Percentiles rank a stretch among this genome's conserved stretches.
Evolutionary conservation across 2,888 invertebrate genomes (phyloP).

Genomic region (Tyria jacobaeae): DNA sequence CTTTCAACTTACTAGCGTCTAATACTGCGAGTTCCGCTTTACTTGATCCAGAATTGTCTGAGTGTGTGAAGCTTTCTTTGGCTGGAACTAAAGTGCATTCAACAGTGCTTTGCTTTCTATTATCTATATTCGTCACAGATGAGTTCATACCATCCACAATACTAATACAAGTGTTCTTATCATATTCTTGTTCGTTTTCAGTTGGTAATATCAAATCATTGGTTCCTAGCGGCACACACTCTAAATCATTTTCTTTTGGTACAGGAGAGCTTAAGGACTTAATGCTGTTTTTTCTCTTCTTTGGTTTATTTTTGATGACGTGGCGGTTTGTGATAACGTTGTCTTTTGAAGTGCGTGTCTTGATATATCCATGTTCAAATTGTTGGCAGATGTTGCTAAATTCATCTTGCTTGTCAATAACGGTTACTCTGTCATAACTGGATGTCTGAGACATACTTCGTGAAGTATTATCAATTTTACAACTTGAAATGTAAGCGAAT

Average conservation of each 20-base stretch:
- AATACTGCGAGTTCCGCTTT: slow-evolving; percentile 34
- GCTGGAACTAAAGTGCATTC: slow-evolving; percentile 9
- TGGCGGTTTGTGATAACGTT: slow-evolving; percentile 30
- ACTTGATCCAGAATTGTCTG: slow-evolving; percentile 41
- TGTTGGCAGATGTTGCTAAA: slow-evolving; percentile 49
- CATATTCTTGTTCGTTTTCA: slow-evolving; percentile 24
- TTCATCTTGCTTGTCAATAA: slow-evolving; percentile 68
- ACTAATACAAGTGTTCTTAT: not conserved
- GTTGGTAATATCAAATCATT: not conserved
- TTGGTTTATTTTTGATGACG: slow-evolving; percentile 11
- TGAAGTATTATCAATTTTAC: slow-evolving; percentile 58
- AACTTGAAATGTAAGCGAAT: slow-evolving; percentile 72
- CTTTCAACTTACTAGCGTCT: slow-evolving; percentile 17
- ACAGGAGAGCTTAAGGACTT: not conserved
- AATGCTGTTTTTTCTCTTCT: slow-evolving; percentile 23
- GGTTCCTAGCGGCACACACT: not conserved
- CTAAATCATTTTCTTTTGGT: not conserved
- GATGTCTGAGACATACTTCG: slow-evolving; percentile 61
- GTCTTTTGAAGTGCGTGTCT: slow-evolving; percentile 34
- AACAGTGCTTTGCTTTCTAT: not conserved
- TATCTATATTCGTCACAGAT: slow-evolving; percentile 5
- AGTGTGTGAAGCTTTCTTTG: slow-evolving; percentile 31
- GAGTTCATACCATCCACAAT: slow-evolving; percentile 2
- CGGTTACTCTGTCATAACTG: slow-evolving; percentile 75
- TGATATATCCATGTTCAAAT: slow-evolving; percentile 46